Evolutionary conservation across 2,797 vertebrate genomes (phyloP).

Genomic region (Ctenopoma kingsleyae): DNA sequence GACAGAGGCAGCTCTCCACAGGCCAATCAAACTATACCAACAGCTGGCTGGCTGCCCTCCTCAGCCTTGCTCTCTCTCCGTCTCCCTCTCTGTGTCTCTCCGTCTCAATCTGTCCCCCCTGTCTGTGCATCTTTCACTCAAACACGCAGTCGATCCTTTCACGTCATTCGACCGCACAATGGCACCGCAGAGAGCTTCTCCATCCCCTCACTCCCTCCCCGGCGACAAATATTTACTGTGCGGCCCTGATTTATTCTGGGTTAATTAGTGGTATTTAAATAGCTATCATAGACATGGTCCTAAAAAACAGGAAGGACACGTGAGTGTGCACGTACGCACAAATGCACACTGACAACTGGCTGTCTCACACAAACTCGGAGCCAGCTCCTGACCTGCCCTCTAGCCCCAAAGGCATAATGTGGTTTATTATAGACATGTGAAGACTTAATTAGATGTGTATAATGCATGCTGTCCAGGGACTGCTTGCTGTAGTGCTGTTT

Average conservation of each 20-base stretch:
- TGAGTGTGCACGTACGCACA: conserved; percentile 14
- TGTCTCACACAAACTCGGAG: conserved; percentile 48
- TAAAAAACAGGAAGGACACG: conserved; percentile 26
- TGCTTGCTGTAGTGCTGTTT: conserved; percentile 63
- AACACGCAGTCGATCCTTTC: conserved; percentile 27
- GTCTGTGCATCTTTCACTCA: conserved; percentile 36
- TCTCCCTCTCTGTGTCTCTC: conserved; percentile 45
- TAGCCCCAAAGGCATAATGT: conserved; percentile 78
- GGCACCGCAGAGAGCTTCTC: conserved; percentile 76
- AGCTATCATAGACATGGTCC: conserved; percentile 70
- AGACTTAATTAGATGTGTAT: conserved; percentile 85
- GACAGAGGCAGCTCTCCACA: conserved; percentile 81
- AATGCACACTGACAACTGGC: conserved; percentile 45
- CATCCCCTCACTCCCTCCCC: conserved; percentile 73
- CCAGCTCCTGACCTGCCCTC: conserved; percentile 74
- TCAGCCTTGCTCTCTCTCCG: conserved; percentile 59
- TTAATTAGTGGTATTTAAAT: conserved; percentile 86
- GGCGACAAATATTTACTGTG: conserved; percentile 85
- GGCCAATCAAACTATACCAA: conserved; percentile 84
- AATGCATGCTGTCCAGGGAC: conserved; percentile 78
- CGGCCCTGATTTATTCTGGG: conserved; percentile 82
- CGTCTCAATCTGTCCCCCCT: conserved; percentile 47
- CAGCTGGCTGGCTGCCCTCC: conserved; percentile 88
- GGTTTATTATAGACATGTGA: conserved; percentile 84
- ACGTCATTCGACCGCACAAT: conserved; percentile 56